These are phyloP conservation scores for Palythoa caribaeorum DNA, from an alignment of 92 coral and sea anemone genomes.

Conservation along the genomic window DNA sequence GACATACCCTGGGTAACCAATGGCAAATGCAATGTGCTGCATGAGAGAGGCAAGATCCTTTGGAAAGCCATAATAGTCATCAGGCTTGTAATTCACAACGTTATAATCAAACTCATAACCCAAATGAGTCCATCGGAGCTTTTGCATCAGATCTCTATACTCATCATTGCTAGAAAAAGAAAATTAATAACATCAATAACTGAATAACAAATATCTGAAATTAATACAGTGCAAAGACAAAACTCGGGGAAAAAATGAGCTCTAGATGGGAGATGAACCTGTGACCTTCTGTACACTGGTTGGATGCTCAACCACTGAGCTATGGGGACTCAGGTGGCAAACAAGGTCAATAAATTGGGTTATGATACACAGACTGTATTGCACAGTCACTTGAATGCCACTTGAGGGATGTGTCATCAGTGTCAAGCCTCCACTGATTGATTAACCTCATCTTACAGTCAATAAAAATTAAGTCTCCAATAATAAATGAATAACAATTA, in stretches of 20 bases:
- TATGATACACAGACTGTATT: no score
- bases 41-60: slow-evolving; percentile 81
- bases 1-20: slow-evolving; percentile 91
- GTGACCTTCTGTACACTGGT: no score
- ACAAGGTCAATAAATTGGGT: no score
- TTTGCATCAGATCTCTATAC: slow-evolving; percentile 68
- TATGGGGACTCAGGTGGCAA: no score
- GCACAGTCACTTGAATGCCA: neutral
- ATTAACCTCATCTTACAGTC: no score
- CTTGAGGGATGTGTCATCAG: no score
- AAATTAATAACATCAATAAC: neutral
- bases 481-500: no score
- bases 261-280: neutral
- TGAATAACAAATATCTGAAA: neutral
- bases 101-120: slow-evolving; percentile 99
- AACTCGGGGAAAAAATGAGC: neutral
- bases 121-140: slow-evolving; percentile 94
- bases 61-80: slow-evolving; percentile 88
- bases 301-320: no score
- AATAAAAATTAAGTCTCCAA: no score
- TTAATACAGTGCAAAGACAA: no score
- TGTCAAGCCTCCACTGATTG: no score
- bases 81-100: slow-evolving; percentile 87
- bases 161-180: slow-evolving; percentile 41
- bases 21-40: slow-evolving; percentile 83